These are phyloP conservation scores for Chrysotoxum bicinctum DNA, from an alignment of 2,888 invertebrate species.

Conservation along the genomic window DNA sequence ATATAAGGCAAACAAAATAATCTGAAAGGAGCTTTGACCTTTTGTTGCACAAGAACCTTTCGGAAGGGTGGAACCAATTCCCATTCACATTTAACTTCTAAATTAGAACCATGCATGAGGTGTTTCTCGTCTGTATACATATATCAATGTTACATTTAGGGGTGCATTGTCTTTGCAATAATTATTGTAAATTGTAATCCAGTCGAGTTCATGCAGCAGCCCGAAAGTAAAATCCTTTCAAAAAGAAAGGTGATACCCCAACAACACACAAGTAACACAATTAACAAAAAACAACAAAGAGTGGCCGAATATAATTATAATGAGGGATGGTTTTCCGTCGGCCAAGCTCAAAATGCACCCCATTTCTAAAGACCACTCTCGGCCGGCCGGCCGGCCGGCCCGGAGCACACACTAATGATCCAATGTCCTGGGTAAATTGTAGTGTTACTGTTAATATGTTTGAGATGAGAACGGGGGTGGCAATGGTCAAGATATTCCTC, in stretches of 20 bases:
- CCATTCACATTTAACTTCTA: background rate
- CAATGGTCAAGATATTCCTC: slow-evolving; percentile 33
- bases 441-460: slow-evolving; percentile 69
- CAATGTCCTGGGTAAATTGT: slow-evolving; percentile 69
- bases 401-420: slow-evolving; percentile 61
- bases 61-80: background rate
- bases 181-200: slow-evolving; percentile 25
- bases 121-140: background rate
- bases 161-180: slow-evolving; percentile 56
- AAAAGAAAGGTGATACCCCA: slow-evolving; percentile 62
- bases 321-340: slow-evolving; percentile 54
- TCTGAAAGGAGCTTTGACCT: slow-evolving; percentile 22
- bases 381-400: background rate
- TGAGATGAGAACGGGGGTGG: slow-evolving; percentile 23
- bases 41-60: slow-evolving; percentile 26
- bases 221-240: slow-evolving; percentile 1
- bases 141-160: slow-evolving; percentile 2
- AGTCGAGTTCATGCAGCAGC: slow-evolving; percentile 21
- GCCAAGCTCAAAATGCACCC: slow-evolving; percentile 4
- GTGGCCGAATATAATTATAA: slow-evolving; percentile 61
- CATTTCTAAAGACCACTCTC: slow-evolving; percentile 5
- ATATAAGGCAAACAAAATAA: background rate
- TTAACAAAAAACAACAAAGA: slow-evolving; percentile 66
- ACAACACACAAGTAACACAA: slow-evolving; percentile 32
- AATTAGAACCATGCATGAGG: background rate